phyloP scores from a whole-genome alignment of 1,140 invertebrate species.

The Anastatus disparis region DNA sequence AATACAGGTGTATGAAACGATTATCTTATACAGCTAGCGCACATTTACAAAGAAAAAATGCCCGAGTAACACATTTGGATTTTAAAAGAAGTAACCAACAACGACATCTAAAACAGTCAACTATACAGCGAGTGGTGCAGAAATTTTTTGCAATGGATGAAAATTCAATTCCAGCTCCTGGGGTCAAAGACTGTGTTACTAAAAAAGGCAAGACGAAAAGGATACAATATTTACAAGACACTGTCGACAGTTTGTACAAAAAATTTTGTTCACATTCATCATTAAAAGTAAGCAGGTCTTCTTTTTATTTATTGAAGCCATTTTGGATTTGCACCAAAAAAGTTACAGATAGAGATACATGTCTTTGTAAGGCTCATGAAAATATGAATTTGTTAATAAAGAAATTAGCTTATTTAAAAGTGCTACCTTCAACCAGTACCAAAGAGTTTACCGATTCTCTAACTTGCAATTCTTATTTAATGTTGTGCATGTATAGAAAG shows the following conservation, averaged over 20 bases:
- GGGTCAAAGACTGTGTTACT: too few relatives aligned
- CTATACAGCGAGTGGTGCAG: too few relatives aligned
- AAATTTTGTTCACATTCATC: too few relatives aligned
- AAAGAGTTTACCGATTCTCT: background rate
- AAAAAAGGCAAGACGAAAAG: too few relatives aligned
- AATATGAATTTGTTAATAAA: background rate
- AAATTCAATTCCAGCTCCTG: too few relatives aligned
- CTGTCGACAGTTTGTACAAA: slow-evolving; percentile 5
- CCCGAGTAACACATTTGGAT: background rate
- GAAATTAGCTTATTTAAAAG: background rate
- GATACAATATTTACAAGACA: background rate
- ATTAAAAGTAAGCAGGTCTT: background rate
- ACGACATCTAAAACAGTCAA: too few relatives aligned
- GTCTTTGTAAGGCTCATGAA: background rate
- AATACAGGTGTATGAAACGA: background rate
- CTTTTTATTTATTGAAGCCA: too few relatives aligned
- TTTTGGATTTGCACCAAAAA: too few relatives aligned
- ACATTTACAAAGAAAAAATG: background rate
- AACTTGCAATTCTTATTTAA: background rate
- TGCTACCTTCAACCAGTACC: background rate
- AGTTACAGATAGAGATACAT: slow-evolving; percentile 1
- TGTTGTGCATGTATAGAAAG: background rate
- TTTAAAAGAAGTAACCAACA: too few relatives aligned
- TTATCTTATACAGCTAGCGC: background rate
- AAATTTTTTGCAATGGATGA: too few relatives aligned